Evolutionary conservation across 2,888 invertebrate species (phyloP).

Genomic region (Erebia palarica): DNA sequence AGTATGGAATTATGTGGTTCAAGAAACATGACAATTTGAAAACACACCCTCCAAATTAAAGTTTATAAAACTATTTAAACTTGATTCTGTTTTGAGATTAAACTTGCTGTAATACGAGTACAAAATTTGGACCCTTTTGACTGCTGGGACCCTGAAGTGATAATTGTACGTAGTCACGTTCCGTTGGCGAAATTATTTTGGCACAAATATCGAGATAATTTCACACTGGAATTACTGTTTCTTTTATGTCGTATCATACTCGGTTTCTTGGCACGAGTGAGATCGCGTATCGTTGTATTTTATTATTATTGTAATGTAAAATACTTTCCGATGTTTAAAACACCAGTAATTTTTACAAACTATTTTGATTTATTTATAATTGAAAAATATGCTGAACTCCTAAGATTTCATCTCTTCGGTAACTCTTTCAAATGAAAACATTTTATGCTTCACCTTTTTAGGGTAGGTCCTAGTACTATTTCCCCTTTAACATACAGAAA

Average conservation of each 20-base stretch:
- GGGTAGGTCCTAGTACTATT: not conserved
- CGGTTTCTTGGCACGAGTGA: constrained; percentile 13
- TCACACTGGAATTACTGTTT: constrained; percentile 8
- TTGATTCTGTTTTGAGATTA: too few relatives aligned
- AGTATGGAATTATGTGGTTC: too few relatives aligned
- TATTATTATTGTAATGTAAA: constrained; percentile 17
- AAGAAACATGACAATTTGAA: too few relatives aligned
- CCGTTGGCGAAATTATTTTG: constrained; percentile 7
- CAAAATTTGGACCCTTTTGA: constrained; percentile 1
- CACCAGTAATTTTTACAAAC: not conserved
- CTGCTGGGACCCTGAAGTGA: not conserved
- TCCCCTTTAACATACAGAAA: not conserved
- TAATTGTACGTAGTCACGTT: constrained; percentile 9
- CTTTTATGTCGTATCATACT: constrained; percentile 12
- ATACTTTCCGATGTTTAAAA: not conserved
- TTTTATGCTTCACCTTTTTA: too few relatives aligned
- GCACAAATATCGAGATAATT: constrained; percentile 18
- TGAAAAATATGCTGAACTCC: too few relatives aligned
- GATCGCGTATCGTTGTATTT: constrained; percentile 13
- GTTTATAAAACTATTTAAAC: too few relatives aligned
- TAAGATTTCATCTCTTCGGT: too few relatives aligned
- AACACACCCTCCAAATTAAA: too few relatives aligned
- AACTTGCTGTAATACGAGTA: not conserved
- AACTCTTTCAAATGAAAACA: too few relatives aligned
- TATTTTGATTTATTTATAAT: too few relatives aligned